Evolutionary conservation across 2,797 vertebrate genomes (phyloP).

Genomic region (Mormyrops attenuatus): DNA sequence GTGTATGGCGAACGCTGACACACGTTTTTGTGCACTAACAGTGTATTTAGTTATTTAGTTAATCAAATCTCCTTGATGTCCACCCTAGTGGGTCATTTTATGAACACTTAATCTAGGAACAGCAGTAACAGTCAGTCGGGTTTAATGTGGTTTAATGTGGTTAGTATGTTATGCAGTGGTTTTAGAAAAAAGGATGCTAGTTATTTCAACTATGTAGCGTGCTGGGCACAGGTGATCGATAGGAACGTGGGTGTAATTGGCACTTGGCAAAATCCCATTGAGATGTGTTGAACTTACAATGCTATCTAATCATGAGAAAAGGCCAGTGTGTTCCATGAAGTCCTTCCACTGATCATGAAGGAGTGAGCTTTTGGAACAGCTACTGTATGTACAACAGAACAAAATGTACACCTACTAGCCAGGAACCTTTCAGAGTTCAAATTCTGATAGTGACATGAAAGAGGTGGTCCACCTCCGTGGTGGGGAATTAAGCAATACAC

Average conservation of each 20-base stretch:
- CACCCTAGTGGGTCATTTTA: not conserved
- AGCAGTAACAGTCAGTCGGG: not conserved
- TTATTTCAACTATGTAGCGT: not conserved
- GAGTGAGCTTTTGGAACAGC: not conserved
- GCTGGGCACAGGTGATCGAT: not conserved
- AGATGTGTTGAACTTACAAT: not conserved
- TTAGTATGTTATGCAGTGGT: not conserved
- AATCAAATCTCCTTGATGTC: not conserved
- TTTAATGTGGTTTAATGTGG: not conserved
- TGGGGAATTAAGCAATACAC: not conserved
- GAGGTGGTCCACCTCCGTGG: too few relatives aligned
- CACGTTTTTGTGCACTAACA: not conserved
- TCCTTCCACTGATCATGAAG: not conserved
- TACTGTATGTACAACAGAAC: not conserved
- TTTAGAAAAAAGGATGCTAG: not conserved
- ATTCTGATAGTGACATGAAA: not conserved
- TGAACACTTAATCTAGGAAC: not conserved
- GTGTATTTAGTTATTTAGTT: not conserved
- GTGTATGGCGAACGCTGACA: not conserved
- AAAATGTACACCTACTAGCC: not conserved
- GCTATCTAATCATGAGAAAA: not conserved
- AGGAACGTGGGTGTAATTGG: not conserved
- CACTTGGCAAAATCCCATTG: not conserved
- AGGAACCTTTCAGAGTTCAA: not conserved
- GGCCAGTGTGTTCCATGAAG: not conserved